A percentile compares a stretch with the other conserved stretches of the same genome.
Evolutionary conservation across 2,797 vertebrate genomes (phyloP).

Genomic region (Paratrypauchen microcephalus): DNA sequence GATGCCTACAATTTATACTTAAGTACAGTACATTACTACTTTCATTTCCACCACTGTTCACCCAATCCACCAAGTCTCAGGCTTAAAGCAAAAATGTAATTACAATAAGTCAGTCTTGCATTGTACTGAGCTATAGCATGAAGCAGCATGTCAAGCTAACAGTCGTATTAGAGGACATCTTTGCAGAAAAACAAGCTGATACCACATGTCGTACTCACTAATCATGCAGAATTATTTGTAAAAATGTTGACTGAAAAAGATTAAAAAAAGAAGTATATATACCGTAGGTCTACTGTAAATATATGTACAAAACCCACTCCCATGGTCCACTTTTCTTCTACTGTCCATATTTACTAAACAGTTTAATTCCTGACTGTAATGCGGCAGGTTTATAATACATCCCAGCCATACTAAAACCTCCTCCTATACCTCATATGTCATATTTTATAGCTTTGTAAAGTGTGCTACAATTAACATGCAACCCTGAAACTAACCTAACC

Average conservation of each 20-base stretch:
- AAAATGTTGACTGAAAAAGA: neutral
- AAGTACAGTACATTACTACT: too few species aligned
- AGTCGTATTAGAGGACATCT: neutral
- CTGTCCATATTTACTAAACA: conserved; percentile 53
- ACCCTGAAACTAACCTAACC: conserved; percentile 20
- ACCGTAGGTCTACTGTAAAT: neutral
- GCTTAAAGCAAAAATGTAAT: neutral
- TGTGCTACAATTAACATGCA: conserved; percentile 30
- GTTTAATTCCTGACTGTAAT: conserved; percentile 57
- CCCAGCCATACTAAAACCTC: conserved; percentile 34
- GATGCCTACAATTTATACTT: too few species aligned
- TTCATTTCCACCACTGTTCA: neutral
- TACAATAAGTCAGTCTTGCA: neutral
- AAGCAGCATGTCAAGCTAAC: neutral
- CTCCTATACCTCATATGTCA: conserved; percentile 36
- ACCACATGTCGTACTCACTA: neutral
- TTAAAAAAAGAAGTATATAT: neutral
- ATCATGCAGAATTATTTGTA: conserved; percentile 3
- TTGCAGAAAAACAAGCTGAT: neutral
- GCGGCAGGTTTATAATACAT: conserved; percentile 35
- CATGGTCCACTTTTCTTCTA: conserved; percentile 15
- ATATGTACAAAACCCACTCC: neutral
- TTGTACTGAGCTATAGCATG: neutral
- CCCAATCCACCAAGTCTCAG: neutral
- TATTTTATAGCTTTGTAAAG: conserved; percentile 33